Conservation (phyloP, 2,888 invertebrate species). For the Tubiluchus corallicola region DNA sequence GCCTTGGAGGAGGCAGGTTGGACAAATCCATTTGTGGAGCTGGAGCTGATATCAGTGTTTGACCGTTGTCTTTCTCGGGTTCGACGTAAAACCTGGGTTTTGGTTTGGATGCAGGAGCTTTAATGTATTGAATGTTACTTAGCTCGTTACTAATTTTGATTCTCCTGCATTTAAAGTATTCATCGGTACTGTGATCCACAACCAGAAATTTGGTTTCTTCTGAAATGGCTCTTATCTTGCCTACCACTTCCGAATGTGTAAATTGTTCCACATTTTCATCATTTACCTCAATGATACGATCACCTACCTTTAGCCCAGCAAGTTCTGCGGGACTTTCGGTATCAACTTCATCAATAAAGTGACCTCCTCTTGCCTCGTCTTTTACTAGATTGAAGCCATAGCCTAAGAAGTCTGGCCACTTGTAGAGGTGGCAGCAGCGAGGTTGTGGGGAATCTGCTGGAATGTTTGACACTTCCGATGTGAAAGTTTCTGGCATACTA, state of each 20-base stretch:
- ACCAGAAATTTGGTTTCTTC: background rate
- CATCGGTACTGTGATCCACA: background rate
- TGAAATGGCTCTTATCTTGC: background rate
- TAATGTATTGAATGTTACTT: background rate
- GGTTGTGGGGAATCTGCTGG: no score
- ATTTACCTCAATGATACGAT: background rate
- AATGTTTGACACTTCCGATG: no score
- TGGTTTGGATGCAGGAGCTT: background rate
- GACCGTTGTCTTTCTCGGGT: no score
- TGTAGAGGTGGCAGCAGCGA: background rate
- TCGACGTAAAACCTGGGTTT: no score
- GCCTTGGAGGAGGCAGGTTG: constrained; percentile 1
- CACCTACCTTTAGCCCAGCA: background rate
- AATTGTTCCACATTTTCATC: constrained; percentile 39
- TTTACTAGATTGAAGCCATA: background rate
- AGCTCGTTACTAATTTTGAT: background rate
- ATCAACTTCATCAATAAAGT: background rate
- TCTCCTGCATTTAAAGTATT: background rate
- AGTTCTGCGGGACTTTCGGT: background rate
- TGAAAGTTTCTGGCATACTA: no score
- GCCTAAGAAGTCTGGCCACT: background rate
- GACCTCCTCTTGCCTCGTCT: background rate
- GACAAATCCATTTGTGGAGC: no score
- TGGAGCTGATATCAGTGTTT: no score
- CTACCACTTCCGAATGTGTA: constrained; percentile 48